Base-by-base conservation (phyloP, 1,140 invertebrate genomes). In the Diabrotica undecimpunctata region DNA sequence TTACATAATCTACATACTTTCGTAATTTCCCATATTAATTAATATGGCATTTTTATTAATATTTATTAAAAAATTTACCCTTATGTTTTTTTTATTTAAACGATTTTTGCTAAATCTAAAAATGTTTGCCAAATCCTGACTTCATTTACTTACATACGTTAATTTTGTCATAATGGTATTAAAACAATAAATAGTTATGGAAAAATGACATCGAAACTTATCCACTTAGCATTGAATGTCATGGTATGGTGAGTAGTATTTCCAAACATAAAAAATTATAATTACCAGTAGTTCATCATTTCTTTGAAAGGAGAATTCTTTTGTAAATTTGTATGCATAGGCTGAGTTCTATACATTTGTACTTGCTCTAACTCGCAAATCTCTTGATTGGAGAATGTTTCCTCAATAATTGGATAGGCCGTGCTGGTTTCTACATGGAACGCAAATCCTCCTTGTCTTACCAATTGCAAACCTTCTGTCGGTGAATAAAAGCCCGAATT, bases 301-400 rank as follows among this genome's bases (percentile, higher is more conserved):
- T 73, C 66, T 46, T 50, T 62, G 55, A 71, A 65, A 11, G 70
- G 70, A 52, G 71, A 73, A 36, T 64, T 37, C 56, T 71, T 73
- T 14, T 68, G 71, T 8, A 74, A 64, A 64, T 65, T 71, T 5
- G 70, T 68, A 41, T 74, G 67, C 66, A 76, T 68, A 3, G 70
- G 68, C 62, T 72, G 69, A 3, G 61, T 65, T 39, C 67, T 35
- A 58, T 72, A 77, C 67, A 76, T 70, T 51, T 70, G 67, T 6
- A 77, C 65, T 64, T 76, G 72, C 46, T 72, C 71, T 38, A 77
- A 60, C 37, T 76, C 71, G 55, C 75, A 77, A 51, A 76, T 73
- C 11, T 68, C 68, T 14, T 70, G 37, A 62, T 72, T 66, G 10
- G 67, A 63, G 53, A 72, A 77, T 2, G 65, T 68, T n/a, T 66